Evolutionary conservation across 92 coral and sea anemone genomes (phyloP), one percentile per base, ranked within the genome.

Genomic region (Porites cylindrica): DNA sequence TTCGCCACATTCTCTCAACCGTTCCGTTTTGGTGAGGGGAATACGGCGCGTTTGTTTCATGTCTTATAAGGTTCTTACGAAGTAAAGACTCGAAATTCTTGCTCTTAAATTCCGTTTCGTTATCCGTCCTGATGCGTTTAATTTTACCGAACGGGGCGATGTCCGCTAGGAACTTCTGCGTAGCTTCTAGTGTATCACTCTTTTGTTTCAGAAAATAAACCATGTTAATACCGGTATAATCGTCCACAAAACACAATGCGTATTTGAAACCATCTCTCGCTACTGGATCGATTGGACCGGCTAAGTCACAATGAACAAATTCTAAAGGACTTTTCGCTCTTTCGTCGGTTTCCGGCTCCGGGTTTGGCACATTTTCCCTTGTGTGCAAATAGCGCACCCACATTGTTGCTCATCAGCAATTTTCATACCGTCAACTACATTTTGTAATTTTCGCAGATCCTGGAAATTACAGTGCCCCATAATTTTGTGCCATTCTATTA

Each of bases 11-110:
- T 80, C 91, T 88, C 71, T 88, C 87, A 1, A 76, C 88, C 6
- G 92, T 83, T 32, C 92, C 92, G 62, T 89, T 89, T 79, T 89
- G 84, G 65, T 89, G 92, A 51, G 88, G 92, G 11, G 88, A n/a
- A n/a, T n/a, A n/a, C n/a, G n/a, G n/a, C n/a, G n/a, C 82, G 70
- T 82, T 81, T 4, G 81, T 88, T 60, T 88, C 91, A 63, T 88
- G 83, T 54, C 70, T 88, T 17, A 88, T 88, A 2, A 81, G 19
- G 17, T 60, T 69, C 88, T 89, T 71, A n/a, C 76, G 73, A 21
- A 83, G 38, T 50, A 89, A 75, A 13, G 7, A 32, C 70, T 89
- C 17, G 74, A 89, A 89, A 76, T 54, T 1, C 26, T 70, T 64
- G 26, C 88, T 74, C 76, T 65, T 85, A 43, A 86, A 86, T 52